Evolutionary conservation across 64 coral and sea anemone species (phyloP), one percentile per base, ranked within the genome.

Genomic region (Pocillopora verrucosa): DNA sequence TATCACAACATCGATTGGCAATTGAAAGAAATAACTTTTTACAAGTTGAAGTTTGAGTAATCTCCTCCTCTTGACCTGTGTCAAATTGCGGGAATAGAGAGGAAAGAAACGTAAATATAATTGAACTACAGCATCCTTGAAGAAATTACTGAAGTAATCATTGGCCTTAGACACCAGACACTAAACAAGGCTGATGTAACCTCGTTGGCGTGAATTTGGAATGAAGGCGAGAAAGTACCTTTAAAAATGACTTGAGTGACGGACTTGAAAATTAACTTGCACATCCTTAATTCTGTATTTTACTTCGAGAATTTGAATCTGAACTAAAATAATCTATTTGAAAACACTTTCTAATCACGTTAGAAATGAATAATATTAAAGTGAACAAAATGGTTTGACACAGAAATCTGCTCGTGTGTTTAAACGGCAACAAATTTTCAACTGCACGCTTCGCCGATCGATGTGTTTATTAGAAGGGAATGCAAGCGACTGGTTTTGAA

Each of bases 171-270:
- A 26, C 61, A 65, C 60, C 22, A 16, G 82, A 26, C 61, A 65
- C 60, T 83, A 59, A 79, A 19, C 22, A 59, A 83, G 11, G 35
- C 34, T 67, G 61, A 65, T 64, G 61, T 83, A 67, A 83, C 24
- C 9, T 81, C 11, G 79, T 36, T 62, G 59, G 59, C 13, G 30
- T 81, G 59, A 10, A 79, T 26, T 60, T 79, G 13, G 56, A 79
- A 24, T 20, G 77, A 79, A 79, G n/a, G 77, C 11, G 77, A 79
- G 13, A 59, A 79, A 79, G 22, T 60, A 79, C 77, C 77, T 13
- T 79, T 20, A 79, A 79, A 79, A 51, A 30, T 30, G 41, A 51
- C 41, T 4, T 51, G 41, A 7, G 3, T 51, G 41, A 51, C 41
- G 41, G 41, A 51, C 41, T 51, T 51, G 7, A 3, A 51, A 51